Conservation (phyloP, 2,888 invertebrate genomes). For the Coremacera marginata region DNA sequence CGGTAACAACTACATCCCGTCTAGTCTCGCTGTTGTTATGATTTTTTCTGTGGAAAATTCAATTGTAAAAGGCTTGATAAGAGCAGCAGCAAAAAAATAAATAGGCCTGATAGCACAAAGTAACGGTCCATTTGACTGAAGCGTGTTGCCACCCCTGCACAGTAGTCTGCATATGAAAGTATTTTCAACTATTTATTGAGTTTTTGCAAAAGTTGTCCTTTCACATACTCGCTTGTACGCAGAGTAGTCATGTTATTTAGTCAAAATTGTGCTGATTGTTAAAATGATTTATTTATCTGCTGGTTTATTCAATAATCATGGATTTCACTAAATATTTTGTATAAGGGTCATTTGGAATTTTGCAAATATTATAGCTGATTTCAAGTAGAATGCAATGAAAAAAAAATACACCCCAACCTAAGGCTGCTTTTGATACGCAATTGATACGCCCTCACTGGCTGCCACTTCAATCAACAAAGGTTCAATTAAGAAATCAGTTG, state of each 20-base stretch:
- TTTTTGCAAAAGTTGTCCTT: neutral
- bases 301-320: conserved; percentile 3
- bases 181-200: neutral
- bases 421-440: neutral
- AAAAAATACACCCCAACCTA: neutral
- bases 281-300: conserved; percentile 7
- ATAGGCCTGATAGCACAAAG: neutral
- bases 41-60: conserved; percentile 35
- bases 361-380: neutral
- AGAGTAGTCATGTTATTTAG: no score
- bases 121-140: neutral
- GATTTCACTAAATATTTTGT: neutral
- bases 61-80: conserved; percentile 40
- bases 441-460: neutral
- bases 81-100: neutral
- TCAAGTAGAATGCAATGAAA: neutral
- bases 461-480: neutral
- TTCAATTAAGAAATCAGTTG: neutral
- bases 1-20: conserved; percentile 32
- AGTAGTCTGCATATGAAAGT: no score
- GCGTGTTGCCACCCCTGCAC: neutral
- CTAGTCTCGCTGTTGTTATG: conserved; percentile 36
- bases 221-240: no score
- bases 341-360: conserved; percentile 15
- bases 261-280: neutral